These are phyloP conservation scores for Mesaphorura yosii DNA, from an alignment of 1,140 invertebrate genomes.

Conservation along the genomic window DNA sequence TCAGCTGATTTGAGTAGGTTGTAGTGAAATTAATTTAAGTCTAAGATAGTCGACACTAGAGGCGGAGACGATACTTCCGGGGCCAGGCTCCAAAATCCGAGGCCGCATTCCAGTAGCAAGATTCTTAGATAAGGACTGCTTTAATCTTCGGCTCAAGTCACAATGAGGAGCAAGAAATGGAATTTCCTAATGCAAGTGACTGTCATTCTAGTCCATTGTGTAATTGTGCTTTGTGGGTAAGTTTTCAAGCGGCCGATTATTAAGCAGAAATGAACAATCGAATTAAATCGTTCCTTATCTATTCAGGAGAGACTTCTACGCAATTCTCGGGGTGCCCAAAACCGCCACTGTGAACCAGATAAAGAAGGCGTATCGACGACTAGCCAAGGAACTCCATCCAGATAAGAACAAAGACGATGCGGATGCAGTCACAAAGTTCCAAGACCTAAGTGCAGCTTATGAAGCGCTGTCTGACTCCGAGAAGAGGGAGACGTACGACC, in stretches of 20 bases:
- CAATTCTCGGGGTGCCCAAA: conserved; percentile 73
- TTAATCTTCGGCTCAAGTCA: not conserved
- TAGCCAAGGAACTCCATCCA: conserved; percentile 95
- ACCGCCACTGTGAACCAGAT: conserved; percentile 84
- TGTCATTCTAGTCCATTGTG: conserved; percentile 20
- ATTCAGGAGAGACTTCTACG: conserved; percentile 87
- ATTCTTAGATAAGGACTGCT: not conserved
- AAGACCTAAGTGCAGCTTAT: conserved; percentile 93
- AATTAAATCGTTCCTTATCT: conserved; percentile 2
- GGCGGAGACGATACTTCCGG: too few relatives aligned
- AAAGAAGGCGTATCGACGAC: conserved; percentile 90
- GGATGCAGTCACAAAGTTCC: conserved; percentile 81
- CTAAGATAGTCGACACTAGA: too few relatives aligned
- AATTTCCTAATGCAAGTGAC: conserved; percentile 5
- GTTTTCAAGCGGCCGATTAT: not conserved
- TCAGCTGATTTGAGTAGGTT: too few relatives aligned
- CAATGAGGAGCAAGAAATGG: conserved; percentile 12
- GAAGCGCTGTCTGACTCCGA: conserved; percentile 89
- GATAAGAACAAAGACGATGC: conserved; percentile 96
- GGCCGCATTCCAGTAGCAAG: too few relatives aligned
- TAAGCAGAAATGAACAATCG: too few relatives aligned
- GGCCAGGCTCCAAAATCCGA: too few relatives aligned
- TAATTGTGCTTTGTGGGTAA: conserved; percentile 25
- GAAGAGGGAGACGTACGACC: conserved; percentile 89
- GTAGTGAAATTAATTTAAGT: too few relatives aligned